A percentile compares a stretch with the other conserved stretches of the same genome.
Evolutionary conservation across 2,113 vertebrate species (phyloP).

Genomic region (Vombatus ursinus): DNA sequence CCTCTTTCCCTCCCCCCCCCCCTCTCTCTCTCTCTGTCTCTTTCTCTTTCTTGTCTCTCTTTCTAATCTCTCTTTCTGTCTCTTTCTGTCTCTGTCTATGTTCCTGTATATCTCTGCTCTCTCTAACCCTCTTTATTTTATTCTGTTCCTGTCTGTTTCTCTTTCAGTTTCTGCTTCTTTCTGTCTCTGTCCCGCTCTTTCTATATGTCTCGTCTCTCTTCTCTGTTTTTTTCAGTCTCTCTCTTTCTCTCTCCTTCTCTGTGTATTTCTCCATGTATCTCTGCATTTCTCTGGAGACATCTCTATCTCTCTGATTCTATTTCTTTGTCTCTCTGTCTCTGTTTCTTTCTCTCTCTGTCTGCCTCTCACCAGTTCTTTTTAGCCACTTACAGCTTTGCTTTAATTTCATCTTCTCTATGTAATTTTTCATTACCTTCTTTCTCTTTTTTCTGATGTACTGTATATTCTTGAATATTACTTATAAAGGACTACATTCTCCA

Average conservation of each 20-base stretch:
- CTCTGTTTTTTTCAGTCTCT: background rate
- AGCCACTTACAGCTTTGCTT: background rate
- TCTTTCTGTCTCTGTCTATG: background rate
- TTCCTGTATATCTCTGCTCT: background rate
- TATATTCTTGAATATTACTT: background rate
- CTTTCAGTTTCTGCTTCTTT: background rate
- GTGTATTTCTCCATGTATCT: background rate
- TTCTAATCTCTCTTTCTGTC: too few relatives aligned
- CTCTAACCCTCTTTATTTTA: background rate
- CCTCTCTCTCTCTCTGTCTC: background rate
- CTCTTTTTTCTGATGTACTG: background rate
- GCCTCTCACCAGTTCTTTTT: background rate
- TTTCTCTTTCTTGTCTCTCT: too few relatives aligned
- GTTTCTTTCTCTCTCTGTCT: background rate
- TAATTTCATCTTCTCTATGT: background rate
- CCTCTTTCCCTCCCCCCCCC: too few relatives aligned
- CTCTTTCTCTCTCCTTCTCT: background rate
- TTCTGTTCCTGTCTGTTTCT: too few relatives aligned
- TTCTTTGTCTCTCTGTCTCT: too few relatives aligned
- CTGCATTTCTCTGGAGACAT: too few relatives aligned
- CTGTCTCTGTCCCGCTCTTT: background rate
- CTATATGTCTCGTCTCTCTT: background rate
- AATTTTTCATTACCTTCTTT: background rate
- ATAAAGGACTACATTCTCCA: background rate
- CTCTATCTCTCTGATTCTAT: background rate